Conservation (phyloP, 2,888 invertebrate species). For the Acronicta psi region DNA sequence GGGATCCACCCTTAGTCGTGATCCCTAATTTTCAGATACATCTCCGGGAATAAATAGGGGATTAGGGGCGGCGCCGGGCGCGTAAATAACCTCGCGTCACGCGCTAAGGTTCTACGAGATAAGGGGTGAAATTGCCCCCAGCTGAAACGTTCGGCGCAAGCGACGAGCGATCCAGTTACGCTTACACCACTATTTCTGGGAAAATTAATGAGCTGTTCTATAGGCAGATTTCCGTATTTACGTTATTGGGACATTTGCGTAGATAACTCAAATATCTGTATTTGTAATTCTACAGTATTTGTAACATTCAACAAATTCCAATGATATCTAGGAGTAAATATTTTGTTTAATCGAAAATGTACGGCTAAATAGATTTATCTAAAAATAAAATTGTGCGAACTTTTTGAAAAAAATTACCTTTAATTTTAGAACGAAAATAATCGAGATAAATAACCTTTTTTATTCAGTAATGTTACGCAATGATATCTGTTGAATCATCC, state of each 20-base stretch:
- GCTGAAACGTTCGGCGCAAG: constrained; percentile 62
- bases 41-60: constrained; percentile 88
- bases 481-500: too few species aligned
- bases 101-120: constrained; percentile 77
- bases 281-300: too few species aligned
- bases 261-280: too few species aligned
- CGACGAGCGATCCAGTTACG: constrained; percentile 53
- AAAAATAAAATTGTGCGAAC: too few species aligned
- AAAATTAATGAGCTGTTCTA: constrained; percentile 48
- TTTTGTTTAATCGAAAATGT: too few species aligned
- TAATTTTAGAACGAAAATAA: too few species aligned
- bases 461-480: too few species aligned
- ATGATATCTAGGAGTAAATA: too few species aligned
- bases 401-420: too few species aligned
- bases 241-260: constrained; percentile 19
- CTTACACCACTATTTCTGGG: constrained; percentile 50
- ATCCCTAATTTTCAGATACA: constrained; percentile 89
- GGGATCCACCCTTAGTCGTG: constrained; percentile 75
- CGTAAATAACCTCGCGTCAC: constrained; percentile 87
- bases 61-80: constrained; percentile 84
- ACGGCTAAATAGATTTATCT: too few species aligned
- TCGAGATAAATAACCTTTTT: too few species aligned
- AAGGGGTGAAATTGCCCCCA: constrained; percentile 82
- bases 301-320: too few species aligned
- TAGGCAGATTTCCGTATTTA: constrained; percentile 29